Conservation (phyloP, 2,888 invertebrate genomes). For the Drosophila emarginata region DNA sequence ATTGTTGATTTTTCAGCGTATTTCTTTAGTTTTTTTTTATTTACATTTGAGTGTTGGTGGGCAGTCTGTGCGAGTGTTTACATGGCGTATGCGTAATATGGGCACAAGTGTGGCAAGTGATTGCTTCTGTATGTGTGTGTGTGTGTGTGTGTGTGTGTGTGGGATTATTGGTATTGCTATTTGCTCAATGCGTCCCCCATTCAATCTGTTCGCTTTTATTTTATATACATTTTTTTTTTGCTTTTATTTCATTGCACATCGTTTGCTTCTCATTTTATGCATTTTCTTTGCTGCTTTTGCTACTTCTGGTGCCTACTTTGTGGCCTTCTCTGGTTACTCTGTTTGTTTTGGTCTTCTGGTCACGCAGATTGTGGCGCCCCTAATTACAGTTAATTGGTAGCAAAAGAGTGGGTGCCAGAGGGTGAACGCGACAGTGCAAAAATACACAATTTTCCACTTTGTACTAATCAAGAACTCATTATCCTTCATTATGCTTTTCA, state of each 20-base stretch:
- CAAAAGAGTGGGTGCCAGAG: slow-evolving; percentile 5
- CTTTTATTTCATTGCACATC: slow-evolving; percentile 17
- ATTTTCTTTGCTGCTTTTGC: background rate
- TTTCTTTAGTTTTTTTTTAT: slow-evolving; percentile 20
- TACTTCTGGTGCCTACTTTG: slow-evolving; percentile 6
- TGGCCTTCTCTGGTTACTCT: background rate
- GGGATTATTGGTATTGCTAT: slow-evolving; percentile 12
- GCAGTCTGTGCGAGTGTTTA: slow-evolving; percentile 10
- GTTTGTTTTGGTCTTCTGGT: slow-evolving; percentile 33
- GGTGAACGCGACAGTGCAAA: slow-evolving; percentile 35
- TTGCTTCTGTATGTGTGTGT: slow-evolving; percentile 3
- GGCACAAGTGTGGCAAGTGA: background rate
- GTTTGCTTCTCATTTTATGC: slow-evolving; percentile 17
- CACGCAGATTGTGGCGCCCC: slow-evolving; percentile 46
- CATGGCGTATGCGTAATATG: slow-evolving; percentile 15
- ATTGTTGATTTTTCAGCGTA: slow-evolving; percentile 47
- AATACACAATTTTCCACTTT: slow-evolving; percentile 70
- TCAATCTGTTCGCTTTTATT: slow-evolving; percentile 11
- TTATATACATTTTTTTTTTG: slow-evolving; percentile 4
- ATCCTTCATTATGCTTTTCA: slow-evolving; percentile 65
- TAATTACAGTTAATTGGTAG: slow-evolving; percentile 63
- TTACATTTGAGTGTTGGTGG: slow-evolving; percentile 12
- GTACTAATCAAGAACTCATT: slow-evolving; percentile 70
- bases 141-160: slow-evolving; percentile 2
- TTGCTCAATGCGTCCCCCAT: slow-evolving; percentile 21